Evolutionary conservation across 1,140 invertebrate genomes (phyloP), one percentile per base, ranked within the genome.

Genomic region (Meloidogyne floridensis): DNA sequence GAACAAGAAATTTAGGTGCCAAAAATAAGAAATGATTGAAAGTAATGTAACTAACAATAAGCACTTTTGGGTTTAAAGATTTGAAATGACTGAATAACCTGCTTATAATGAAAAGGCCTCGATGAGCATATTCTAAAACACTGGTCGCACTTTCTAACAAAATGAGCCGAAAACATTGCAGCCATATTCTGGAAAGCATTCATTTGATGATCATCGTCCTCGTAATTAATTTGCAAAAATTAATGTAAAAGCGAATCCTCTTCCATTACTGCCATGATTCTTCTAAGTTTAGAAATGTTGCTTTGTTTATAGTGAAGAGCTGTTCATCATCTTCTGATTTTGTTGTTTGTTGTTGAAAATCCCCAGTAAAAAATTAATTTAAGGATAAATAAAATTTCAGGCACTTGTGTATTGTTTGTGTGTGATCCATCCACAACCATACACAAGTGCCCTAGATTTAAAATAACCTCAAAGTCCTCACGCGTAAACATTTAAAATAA

Each of bases 261-360:
- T 2, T 69, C 51, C 15, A 70, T 20, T 18, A 77, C 77, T 20
- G 81, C 32, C 80, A 3, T n/a, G 6, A 73, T 54, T 47, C 72
- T 11, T 15, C 43, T 15, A 11, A 43, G 2, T 73, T 73, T 54
- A 53, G n/a, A n/a, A 1, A 73, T 73, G 72, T 6, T 47, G n/a
- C 10, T 47, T 47, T 73, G 72, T n/a, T 18, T 47, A 47, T 73
- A n/a, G n/a, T n/a, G n/a, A n/a, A n/a, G n/a, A n/a, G n/a, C n/a
- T 77, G 72, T 88, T 89, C 72, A 89, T 89, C 82, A 88, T 83
- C 53, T 77, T 71, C 80, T 88, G 88, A 82, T 70, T 15, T 84
- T 72, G 70, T 88, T 90, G 9, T n/a, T n/a, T n/a, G n/a, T n/a
- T n/a, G n/a, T n/a, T n/a, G n/a, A n/a, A n/a, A n/a, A n/a, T n/a